phyloP scores from a whole-genome alignment of 2,797 vertebrate species.

The Semotilus atromaculatus region DNA sequence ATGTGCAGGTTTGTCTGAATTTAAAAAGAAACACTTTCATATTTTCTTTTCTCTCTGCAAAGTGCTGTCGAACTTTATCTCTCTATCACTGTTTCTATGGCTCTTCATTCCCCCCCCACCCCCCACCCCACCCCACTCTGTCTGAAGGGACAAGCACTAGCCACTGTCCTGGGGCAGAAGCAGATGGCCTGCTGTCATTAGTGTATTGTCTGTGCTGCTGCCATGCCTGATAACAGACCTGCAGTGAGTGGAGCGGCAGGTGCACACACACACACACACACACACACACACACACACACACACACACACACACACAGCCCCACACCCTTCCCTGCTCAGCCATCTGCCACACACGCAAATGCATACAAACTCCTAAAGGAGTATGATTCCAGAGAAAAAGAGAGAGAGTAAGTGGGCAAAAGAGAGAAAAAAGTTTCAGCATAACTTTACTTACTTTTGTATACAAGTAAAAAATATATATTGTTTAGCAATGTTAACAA shows the following conservation, averaged over 20 bases:
- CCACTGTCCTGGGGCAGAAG: constrained; percentile 56
- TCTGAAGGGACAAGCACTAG: constrained; percentile 59
- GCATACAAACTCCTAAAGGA: constrained; percentile 33
- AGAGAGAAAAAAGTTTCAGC: neutral
- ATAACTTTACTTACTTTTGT: neutral
- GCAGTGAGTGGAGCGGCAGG: constrained; percentile 71
- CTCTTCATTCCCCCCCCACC: neutral
- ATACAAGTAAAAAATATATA: neutral
- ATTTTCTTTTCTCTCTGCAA: neutral
- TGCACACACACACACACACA: constrained; percentile 61
- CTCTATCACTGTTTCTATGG: neutral
- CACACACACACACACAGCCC: constrained; percentile 31
- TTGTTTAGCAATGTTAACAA: neutral
- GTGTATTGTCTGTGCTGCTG: constrained; percentile 69
- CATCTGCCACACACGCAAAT: constrained; percentile 72
- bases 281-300: constrained; percentile 59
- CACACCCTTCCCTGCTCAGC: constrained; percentile 66
- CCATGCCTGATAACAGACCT: constrained; percentile 68
- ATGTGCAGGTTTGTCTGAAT: neutral
- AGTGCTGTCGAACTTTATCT: neutral
- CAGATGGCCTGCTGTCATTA: constrained; percentile 66
- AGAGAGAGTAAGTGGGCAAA: constrained; percentile 12
- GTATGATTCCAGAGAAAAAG: constrained; percentile 14
- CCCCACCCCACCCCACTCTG: constrained; percentile 8
- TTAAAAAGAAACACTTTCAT: neutral